Evolutionary conservation across 2,888 invertebrate genomes (phyloP).

Genomic region (Trichogramma dendrolimi): DNA sequence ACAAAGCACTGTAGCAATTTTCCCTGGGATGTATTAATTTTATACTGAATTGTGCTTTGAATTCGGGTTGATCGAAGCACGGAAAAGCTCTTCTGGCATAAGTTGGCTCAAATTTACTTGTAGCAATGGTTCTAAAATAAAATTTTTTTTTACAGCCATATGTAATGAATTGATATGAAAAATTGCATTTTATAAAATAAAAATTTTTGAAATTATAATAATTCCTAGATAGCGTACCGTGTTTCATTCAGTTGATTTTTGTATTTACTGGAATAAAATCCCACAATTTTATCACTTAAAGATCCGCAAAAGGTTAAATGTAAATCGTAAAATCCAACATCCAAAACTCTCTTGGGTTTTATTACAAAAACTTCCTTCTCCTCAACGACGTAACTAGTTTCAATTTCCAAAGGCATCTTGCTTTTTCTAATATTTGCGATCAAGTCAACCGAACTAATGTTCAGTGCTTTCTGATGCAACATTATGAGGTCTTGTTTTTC

Average conservation of each 20-base stretch:
- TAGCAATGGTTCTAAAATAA: conserved; percentile 70
- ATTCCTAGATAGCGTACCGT: conserved; percentile 36
- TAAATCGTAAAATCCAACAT: conserved; percentile 50
- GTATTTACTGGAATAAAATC: conserved; percentile 62
- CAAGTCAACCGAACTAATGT: conserved; percentile 53
- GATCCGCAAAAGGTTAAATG: conserved; percentile 56
- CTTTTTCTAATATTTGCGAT: conserved; percentile 36
- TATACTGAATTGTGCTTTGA: conserved; percentile 82
- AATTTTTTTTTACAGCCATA: conserved; percentile 2
- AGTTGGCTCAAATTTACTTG: conserved; percentile 92
- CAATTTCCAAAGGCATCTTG: conserved; percentile 34
- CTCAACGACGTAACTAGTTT: conserved; percentile 33
- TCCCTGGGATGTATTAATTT: conserved; percentile 69
- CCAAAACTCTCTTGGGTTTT: conserved; percentile 36
- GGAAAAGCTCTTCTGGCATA: conserved; percentile 91
- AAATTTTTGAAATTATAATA: neutral
- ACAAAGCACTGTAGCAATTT: conserved; percentile 68
- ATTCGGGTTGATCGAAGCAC: conserved; percentile 90
- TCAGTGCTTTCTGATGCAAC: conserved; percentile 55
- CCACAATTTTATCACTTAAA: conserved; percentile 57
- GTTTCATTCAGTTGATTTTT: conserved; percentile 43
- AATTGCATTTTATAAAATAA: neutral
- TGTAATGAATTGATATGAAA: conserved; percentile 4
- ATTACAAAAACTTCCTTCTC: conserved; percentile 44
- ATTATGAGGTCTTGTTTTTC: conserved; percentile 52